Evolutionary conservation across 1,140 invertebrate species (phyloP).

Genomic region (Arion vulgaris): DNA sequence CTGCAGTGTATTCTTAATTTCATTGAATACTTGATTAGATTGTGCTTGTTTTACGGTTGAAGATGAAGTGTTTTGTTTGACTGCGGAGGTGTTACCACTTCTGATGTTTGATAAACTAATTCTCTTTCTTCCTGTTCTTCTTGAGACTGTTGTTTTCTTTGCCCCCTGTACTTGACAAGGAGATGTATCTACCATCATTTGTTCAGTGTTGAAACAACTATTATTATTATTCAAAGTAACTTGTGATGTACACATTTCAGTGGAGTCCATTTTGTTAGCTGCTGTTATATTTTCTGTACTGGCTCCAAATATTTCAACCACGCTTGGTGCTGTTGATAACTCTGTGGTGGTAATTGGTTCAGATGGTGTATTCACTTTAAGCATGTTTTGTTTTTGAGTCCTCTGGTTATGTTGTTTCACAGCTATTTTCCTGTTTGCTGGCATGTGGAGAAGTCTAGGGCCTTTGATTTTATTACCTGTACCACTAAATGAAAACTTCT

Average conservation of each 20-base stretch:
- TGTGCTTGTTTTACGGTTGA: background rate
- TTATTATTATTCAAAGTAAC: background rate
- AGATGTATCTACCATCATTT: background rate
- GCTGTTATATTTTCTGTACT: background rate
- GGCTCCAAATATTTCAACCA: slow-evolving; percentile 34
- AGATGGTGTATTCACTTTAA: background rate
- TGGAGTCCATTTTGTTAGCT: background rate
- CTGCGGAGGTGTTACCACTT: background rate
- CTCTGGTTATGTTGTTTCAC: background rate
- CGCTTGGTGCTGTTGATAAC: slow-evolving; percentile 17
- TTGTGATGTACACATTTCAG: background rate
- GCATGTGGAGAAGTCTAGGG: background rate
- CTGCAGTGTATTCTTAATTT: background rate
- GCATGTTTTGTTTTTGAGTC: background rate
- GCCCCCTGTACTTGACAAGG: background rate
- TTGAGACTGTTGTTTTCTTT: background rate
- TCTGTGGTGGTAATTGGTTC: slow-evolving; percentile 21
- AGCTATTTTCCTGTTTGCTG: background rate
- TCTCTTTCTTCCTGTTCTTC: background rate
- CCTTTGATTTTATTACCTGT: slow-evolving; percentile 6
- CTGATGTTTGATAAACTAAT: background rate
- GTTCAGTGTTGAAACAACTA: background rate
- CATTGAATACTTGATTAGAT: background rate
- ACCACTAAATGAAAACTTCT: slow-evolving; percentile 7
- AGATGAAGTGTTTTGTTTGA: background rate